Percentiles rank a stretch among this genome's conserved stretches.
Evolutionary conservation across 1,140 invertebrate species (phyloP).

Genomic region (Globodera rostochiensis): DNA sequence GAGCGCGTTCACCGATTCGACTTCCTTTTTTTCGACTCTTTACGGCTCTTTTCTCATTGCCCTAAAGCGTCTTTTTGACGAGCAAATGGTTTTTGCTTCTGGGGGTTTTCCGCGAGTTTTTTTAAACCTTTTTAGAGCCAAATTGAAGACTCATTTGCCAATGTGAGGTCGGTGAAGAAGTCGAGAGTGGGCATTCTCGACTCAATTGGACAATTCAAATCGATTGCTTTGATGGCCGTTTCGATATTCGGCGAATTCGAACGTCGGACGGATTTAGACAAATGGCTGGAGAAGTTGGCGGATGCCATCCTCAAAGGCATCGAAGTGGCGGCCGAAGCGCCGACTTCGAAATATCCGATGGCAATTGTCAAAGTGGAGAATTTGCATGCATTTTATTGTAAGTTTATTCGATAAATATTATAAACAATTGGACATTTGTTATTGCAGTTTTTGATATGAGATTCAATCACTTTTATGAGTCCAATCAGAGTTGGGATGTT

Average conservation of each 20-base stretch:
- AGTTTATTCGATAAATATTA: slow-evolving; percentile 47
- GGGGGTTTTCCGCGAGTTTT: slow-evolving; percentile 21
- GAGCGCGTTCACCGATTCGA: slow-evolving; percentile 84
- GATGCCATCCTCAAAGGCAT: slow-evolving; percentile 85
- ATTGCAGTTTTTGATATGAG: not conserved
- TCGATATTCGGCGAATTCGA: slow-evolving; percentile 74
- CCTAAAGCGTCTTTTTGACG: slow-evolving; percentile 91
- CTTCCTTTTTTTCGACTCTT: slow-evolving; percentile 85
- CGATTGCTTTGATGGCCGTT: slow-evolving; percentile 67
- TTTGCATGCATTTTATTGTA: slow-evolving; percentile 85
- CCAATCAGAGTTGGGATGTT: too few species aligned
- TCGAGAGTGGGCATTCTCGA: slow-evolving; percentile 47
- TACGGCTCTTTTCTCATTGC: slow-evolving; percentile 84
- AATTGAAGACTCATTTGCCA: slow-evolving; percentile 34
- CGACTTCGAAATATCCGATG: slow-evolving; percentile 88
- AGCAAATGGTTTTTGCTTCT: slow-evolving; percentile 75
- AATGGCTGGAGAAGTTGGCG: slow-evolving; percentile 86
- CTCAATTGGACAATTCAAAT: slow-evolving; percentile 42
- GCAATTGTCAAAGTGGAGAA: slow-evolving; percentile 87
- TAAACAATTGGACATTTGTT: not conserved
- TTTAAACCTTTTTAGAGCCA: slow-evolving; percentile 36
- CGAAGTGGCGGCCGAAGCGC: slow-evolving; percentile 78
- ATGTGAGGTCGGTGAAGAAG: slow-evolving; percentile 36
- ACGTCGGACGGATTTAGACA: slow-evolving; percentile 88
- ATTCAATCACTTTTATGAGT: too few species aligned